These are phyloP conservation scores for Coranthus polyacanthus DNA, from an alignment of 2,797 vertebrate genomes.

Conservation along the genomic window DNA sequence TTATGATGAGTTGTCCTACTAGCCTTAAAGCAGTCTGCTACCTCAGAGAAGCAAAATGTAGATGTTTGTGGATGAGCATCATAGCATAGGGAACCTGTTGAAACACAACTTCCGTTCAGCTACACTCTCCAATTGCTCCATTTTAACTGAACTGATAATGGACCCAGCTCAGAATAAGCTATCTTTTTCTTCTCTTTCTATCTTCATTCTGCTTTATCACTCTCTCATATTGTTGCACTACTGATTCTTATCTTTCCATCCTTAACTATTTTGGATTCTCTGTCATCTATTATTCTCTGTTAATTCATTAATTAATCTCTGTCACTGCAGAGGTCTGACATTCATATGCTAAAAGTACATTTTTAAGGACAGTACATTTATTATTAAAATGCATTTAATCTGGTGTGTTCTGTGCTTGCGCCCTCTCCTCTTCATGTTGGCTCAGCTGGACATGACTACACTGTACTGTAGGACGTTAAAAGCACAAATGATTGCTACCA, in stretches of 20 bases:
- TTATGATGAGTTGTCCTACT: neutral
- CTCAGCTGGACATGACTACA: neutral
- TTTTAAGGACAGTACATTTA: neutral
- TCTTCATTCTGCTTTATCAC: neutral
- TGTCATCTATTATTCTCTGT: conserved; percentile 18
- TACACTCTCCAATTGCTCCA: neutral
- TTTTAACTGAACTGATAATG: conserved; percentile 30
- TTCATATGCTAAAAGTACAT: neutral
- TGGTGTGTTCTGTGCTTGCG: conserved; percentile 1
- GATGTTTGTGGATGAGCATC: neutral
- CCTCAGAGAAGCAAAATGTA: neutral
- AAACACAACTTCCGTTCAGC: conserved; percentile 2
- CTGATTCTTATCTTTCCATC: conserved; percentile 3
- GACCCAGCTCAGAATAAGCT: conserved; percentile 5
- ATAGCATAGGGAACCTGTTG: conserved; percentile 28
- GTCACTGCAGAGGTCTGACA: neutral
- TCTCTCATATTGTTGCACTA: neutral
- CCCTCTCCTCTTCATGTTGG: neutral
- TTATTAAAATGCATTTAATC: conserved; percentile 3
- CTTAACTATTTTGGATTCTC: neutral
- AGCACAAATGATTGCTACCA: neutral
- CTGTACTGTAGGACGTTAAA: neutral
- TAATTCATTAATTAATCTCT: no score
- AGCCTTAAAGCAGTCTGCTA: neutral
- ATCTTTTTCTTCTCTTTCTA: neutral